A percentile compares a stretch with the other conserved stretches of the same genome.
phyloP scores from a whole-genome alignment of 53 echinoderm and acorn worm species.

The Zoroaster sp. region DNA sequence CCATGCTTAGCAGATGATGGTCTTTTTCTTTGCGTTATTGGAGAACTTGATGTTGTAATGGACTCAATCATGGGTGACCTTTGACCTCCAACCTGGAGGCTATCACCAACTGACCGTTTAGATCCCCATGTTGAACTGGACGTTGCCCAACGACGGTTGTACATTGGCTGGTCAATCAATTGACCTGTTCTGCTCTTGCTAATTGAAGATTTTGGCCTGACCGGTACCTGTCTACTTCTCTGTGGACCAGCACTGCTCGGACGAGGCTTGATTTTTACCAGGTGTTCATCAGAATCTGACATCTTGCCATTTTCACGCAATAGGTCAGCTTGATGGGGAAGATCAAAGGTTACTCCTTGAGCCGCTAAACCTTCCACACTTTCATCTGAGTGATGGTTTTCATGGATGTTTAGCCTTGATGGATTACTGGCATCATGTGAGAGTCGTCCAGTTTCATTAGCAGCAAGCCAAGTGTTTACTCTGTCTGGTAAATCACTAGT shows the following conservation, averaged over 20 bases:
- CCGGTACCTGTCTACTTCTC: neutral
- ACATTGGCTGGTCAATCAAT: slow-evolving; percentile 19
- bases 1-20: slow-evolving; percentile 45
- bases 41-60: neutral
- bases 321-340: neutral
- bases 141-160: slow-evolving; percentile 75
- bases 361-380: neutral
- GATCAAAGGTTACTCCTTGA: slow-evolving; percentile 33
- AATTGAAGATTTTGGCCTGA: slow-evolving; percentile 46
- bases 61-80: neutral
- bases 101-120: neutral
- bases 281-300: neutral
- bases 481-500: neutral
- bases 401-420: too few species aligned
- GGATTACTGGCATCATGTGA: neutral
- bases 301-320: neutral
- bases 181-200: slow-evolving; percentile 55
- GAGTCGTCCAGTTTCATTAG: slow-evolving; percentile 13
- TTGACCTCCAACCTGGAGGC: slow-evolving; percentile 12
- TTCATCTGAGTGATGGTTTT: neutral
- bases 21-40: slow-evolving; percentile 15
- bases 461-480: slow-evolving; percentile 22
- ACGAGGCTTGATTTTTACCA: neutral
- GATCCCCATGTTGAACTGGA: slow-evolving; percentile 78
- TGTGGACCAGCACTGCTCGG: slow-evolving; percentile 59